A percentile compares a stretch with the other conserved stretches of the same genome.
These are phyloP conservation scores for Butastur rufipennis DNA, from an alignment of 2,113 vertebrate genomes.

Conservation along the genomic window DNA sequence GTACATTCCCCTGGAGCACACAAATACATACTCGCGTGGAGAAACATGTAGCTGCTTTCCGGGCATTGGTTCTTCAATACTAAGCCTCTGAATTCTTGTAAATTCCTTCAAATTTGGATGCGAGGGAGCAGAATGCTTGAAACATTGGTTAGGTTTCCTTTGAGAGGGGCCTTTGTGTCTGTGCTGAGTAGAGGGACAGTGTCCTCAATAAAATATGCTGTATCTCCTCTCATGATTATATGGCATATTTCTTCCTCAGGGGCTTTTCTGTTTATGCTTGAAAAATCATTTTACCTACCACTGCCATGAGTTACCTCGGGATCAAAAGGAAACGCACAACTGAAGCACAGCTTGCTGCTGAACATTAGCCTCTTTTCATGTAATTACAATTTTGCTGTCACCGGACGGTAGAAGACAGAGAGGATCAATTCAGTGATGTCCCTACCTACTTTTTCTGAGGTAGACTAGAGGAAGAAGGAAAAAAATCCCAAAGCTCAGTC, in stretches of 20 bases:
- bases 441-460: not conserved
- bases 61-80: not conserved
- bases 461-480: not conserved
- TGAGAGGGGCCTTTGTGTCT: not conserved
- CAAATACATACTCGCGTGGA: accelerated
- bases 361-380: not conserved
- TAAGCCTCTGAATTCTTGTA: not conserved
- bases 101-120: not conserved
- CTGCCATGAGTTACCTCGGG: not conserved
- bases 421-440: not conserved
- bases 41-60: not conserved
- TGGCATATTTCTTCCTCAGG: not conserved
- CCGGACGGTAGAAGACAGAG: not conserved
- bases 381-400: not conserved
- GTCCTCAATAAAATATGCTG: not conserved
- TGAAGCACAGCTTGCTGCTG: not conserved
- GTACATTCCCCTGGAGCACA: not conserved
- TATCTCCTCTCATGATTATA: not conserved
- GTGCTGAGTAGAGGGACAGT: not conserved
- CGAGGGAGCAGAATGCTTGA: not conserved
- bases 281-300: conserved; percentile 30
- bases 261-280: conserved; percentile 1
- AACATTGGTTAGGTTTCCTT: not conserved
- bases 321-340: not conserved
- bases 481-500: not conserved